phyloP scores from a whole-genome alignment of 2,113 vertebrate genomes.

The Triplophysa rosa region DNA sequence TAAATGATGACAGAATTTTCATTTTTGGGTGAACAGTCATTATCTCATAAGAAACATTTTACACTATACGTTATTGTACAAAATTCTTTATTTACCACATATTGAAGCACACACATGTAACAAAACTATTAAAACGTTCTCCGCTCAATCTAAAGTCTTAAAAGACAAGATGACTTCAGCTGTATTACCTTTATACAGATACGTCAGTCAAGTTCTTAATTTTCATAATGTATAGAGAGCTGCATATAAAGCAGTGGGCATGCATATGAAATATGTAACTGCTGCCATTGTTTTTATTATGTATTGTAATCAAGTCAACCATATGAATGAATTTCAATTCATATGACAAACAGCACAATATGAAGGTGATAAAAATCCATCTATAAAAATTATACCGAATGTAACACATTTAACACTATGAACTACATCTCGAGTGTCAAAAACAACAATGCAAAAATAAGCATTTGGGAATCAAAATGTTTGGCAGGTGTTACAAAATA shows the following conservation, averaged over 20 bases:
- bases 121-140: slow-evolving; percentile 2
- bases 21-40: too few relatives aligned
- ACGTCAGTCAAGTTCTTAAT: not conserved
- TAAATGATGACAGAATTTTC: not conserved
- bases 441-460: not conserved
- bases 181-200: not conserved
- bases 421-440: too few relatives aligned
- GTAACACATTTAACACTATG: not conserved
- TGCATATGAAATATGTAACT: not conserved
- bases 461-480: not conserved
- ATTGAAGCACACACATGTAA: not conserved
- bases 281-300: not conserved
- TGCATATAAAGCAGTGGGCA: not conserved
- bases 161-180: not conserved
- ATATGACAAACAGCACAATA: not conserved
- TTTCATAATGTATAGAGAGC: not conserved
- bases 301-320: not conserved
- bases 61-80: not conserved
- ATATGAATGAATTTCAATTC: not conserved
- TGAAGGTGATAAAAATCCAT: not conserved
- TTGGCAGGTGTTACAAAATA: not conserved
- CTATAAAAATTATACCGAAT: not conserved
- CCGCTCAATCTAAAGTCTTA: too few relatives aligned
- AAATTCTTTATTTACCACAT: slow-evolving; percentile 1
- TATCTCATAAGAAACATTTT: not conserved